Conservation (phyloP, 64 coral and sea anemone species). For the Orbicella faveolata region DNA sequence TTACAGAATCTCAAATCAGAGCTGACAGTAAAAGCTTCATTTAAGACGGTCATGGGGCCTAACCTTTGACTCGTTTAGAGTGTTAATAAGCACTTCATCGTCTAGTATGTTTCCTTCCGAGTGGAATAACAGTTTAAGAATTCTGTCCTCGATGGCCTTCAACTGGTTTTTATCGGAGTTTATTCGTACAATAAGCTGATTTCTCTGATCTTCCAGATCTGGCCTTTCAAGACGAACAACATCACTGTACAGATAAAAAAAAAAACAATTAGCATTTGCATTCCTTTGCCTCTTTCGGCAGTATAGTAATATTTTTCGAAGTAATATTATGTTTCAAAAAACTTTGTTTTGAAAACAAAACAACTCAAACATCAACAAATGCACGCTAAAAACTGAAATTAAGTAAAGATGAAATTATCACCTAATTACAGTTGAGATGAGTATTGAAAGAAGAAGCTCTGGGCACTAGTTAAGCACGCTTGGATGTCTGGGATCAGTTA, state of each 20-base stretch:
- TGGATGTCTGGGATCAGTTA: too few species aligned
- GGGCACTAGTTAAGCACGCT: too few species aligned
- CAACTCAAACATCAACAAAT: too few species aligned
- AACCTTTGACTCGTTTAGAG: slow-evolving; percentile 98
- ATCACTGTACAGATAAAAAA: slow-evolving; percentile 55
- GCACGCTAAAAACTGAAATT: too few species aligned
- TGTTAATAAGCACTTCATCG: slow-evolving; percentile 97
- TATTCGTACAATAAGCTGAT: slow-evolving; percentile 94
- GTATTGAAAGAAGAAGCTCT: background rate
- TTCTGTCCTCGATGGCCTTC: slow-evolving; percentile 98
- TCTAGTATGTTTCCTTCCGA: slow-evolving; percentile 98
- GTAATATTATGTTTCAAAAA: too few species aligned
- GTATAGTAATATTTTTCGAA: too few species aligned
- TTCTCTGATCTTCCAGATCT: slow-evolving; percentile 96
- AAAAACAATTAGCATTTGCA: background rate
- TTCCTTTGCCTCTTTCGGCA: too few species aligned
- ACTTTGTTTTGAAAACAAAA: too few species aligned
- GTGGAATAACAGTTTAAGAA: slow-evolving; percentile 92
- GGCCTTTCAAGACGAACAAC: slow-evolving; percentile 94
- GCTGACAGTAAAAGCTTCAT: background rate
- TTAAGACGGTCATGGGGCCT: background rate
- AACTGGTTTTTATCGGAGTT: slow-evolving; percentile 99
- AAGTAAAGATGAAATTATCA: too few species aligned
- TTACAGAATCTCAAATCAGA: background rate
- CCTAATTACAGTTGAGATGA: too few species aligned